Conservation (phyloP, 1,140 invertebrate species). For the Pogonus chalceus region DNA sequence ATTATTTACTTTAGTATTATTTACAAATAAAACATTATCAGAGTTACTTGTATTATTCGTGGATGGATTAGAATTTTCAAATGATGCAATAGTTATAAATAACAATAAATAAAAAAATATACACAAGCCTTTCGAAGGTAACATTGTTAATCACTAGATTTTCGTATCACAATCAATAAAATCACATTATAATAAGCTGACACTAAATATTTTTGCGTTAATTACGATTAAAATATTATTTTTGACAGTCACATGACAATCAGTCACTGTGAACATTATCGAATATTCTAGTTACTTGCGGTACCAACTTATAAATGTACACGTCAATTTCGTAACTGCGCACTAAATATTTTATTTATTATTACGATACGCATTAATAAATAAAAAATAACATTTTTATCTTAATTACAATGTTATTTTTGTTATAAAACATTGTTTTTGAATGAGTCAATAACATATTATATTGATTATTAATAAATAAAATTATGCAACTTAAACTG, state of each 20-base stretch:
- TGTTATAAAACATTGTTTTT: too few species aligned
- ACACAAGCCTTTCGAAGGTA: constrained; percentile 1
- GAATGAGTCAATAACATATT: too few species aligned
- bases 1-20: background rate
- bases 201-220: constrained; percentile 1
- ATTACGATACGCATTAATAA: too few species aligned
- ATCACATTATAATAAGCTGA: background rate
- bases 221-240: background rate
- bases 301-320: too few species aligned
- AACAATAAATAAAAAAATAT: constrained; percentile 1
- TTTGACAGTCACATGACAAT: background rate
- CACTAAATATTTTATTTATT: too few species aligned
- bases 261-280: background rate
- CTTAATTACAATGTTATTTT: too few species aligned
- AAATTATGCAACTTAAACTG: too few species aligned
- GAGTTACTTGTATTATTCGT: background rate
- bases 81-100: background rate
- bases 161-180: background rate
- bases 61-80: background rate
- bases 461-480: too few species aligned
- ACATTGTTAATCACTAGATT: background rate
- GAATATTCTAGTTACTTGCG: constrained; percentile 4
- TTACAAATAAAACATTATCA: background rate
- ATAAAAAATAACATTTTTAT: too few species aligned
- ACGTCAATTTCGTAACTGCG: too few species aligned